Conservation (phyloP, 2,113 vertebrate genomes). For the Salvelinus alpinus region DNA sequence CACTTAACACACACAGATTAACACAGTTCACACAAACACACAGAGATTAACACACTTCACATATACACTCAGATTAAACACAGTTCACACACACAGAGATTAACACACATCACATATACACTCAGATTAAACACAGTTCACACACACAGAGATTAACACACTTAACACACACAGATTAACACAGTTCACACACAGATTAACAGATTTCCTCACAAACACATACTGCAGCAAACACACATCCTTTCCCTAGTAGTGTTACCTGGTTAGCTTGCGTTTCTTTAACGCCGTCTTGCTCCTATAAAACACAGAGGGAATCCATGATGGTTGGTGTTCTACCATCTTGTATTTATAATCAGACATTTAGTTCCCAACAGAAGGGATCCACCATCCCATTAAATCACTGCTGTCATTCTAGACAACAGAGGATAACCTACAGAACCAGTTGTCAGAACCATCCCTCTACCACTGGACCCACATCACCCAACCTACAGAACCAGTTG, state of each 20-base stretch:
- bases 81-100: no score
- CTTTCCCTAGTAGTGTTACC: conserved; percentile 79
- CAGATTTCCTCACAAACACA: neutral
- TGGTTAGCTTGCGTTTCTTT: conserved; percentile 96
- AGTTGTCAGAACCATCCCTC: no score
- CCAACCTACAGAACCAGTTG: conserved; percentile 7
- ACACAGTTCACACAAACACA: no score
- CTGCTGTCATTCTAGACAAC: neutral
- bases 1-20: no score
- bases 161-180: no score
- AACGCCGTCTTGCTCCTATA: conserved; percentile 95
- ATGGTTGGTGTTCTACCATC: neutral
- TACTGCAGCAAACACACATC: neutral
- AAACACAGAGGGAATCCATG: conserved; percentile 55
- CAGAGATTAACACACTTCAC: no score
- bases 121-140: no score
- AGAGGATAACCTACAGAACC: neutral
- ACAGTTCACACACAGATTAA: neutral
- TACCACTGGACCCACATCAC: neutral
- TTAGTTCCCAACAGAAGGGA: no score
- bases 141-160: no score
- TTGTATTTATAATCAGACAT: neutral
- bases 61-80: no score
- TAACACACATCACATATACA: no score
- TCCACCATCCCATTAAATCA: no score